Evolutionary conservation across 2,797 vertebrate species (phyloP), one percentile per base, ranked within the genome.

Genomic region (Oceanodroma leucorhoa): DNA sequence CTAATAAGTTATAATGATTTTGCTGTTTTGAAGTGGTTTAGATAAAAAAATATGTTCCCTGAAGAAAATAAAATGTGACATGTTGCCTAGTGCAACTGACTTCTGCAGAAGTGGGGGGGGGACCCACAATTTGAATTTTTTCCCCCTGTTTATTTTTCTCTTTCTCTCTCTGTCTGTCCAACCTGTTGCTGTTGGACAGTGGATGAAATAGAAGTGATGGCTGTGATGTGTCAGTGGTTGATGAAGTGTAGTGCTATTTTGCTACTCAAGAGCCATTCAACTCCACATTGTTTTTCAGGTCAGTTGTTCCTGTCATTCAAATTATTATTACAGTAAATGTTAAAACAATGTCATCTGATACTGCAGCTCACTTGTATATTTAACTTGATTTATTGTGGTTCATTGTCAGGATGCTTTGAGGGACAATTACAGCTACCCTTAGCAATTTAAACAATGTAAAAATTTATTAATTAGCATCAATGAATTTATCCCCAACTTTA

Each of bases 291-390:
- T 84, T 91, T 76, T 90, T 88, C 78, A 61, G 23, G 46, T 85
- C 97, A 95, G 79, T 88, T 97, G 96, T 64, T 79, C 43, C 83
- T 94, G 95, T 89, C 94, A 94, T 64, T 97, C 93, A 94, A 48
- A 60, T 45, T 77, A 76, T 43, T 78, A 75, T 89, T 85, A 54
- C 43, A 88, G 61, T 84, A 71, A 62, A 61, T 32, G 41, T 53
- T 95, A 75, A 84, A 96, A 94, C n/a, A 93, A 78, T 94, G 50
- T 60, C 57, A 93, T 65, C 38, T n/a, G 69, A 60, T 81, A 85
- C 57, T 41, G 46, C 54, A 36, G 23, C 23, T 91, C 53, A 30
- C 22, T 57, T 70, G 43, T 95, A 91, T 92, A 89, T 93, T 93
- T 95, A 90, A 89, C 80, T 93, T 89, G 85, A 95, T 97, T 96